Conservation (phyloP, 2,888 invertebrate species). For the Drosophila mettleri region DNA sequence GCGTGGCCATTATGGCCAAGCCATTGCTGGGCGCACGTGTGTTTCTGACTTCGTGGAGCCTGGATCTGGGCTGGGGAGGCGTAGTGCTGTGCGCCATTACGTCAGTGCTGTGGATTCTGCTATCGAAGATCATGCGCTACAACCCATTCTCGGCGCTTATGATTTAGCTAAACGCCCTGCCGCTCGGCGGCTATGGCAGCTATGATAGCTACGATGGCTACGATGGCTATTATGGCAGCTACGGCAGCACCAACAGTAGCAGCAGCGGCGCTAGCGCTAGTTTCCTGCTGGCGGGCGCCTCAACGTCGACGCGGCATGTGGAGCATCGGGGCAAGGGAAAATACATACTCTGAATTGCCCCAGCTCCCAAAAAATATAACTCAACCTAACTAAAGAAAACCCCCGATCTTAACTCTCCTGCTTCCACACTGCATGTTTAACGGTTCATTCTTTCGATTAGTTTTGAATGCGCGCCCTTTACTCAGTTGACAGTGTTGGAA, state of each 20-base stretch:
- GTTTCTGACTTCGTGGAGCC: conserved; percentile 92
- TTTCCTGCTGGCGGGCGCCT: conserved; percentile 58
- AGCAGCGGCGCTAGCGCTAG: conserved; percentile 70
- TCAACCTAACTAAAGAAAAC: background rate
- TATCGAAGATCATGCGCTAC: conserved; percentile 96
- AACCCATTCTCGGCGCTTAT: conserved; percentile 92
- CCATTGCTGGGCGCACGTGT: conserved; percentile 89
- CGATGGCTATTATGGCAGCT: conserved; percentile 64
- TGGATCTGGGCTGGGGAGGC: conserved; percentile 94
- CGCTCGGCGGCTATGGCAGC: conserved; percentile 71
- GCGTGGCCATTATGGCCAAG: conserved; percentile 86
- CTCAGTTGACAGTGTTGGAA: conserved; percentile 55
- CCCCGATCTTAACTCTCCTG: conserved; percentile 19
- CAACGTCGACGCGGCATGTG: conserved; percentile 73
- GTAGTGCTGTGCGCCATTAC: conserved; percentile 93
- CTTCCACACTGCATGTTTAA: conserved; percentile 27
- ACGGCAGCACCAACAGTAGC: conserved; percentile 64
- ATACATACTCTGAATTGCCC: conserved; percentile 62
- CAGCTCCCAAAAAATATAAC: background rate
- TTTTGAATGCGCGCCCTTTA: conserved; percentile 12
- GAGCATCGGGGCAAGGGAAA: conserved; percentile 73
- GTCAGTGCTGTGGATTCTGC: conserved; percentile 93
- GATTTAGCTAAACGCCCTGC: conserved; percentile 85
- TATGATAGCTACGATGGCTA: conserved; percentile 57
- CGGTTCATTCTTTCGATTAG: conserved; percentile 23